Conservation (phyloP, 2,888 invertebrate genomes). For the Copidosoma aretas region DNA sequence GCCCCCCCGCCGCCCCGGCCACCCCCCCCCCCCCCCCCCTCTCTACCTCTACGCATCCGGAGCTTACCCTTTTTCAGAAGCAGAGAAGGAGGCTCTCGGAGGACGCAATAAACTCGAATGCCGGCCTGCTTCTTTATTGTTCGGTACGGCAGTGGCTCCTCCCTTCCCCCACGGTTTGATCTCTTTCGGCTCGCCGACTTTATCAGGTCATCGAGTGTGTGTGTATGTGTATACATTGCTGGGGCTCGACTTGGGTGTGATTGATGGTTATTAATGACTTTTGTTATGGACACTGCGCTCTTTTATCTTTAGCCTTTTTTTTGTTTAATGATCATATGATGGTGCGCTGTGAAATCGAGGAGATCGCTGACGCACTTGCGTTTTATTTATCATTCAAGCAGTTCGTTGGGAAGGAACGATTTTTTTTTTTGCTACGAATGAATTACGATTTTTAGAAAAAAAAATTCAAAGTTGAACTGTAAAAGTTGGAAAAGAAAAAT, state of each 20-base stretch:
- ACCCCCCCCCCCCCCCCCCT: neutral
- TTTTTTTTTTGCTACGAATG: too few relatives aligned
- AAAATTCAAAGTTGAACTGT: neutral
- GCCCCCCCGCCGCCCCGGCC: too few relatives aligned
- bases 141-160: neutral
- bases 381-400: too few relatives aligned
- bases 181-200: neutral
- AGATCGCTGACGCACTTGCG: too few relatives aligned
- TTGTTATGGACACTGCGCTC: too few relatives aligned
- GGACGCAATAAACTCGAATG: slow-evolving; percentile 24
- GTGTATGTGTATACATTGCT: too few relatives aligned
- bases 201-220: slow-evolving; percentile 11
- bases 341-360: too few relatives aligned
- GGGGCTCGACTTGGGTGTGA: neutral
- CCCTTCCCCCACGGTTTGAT: neutral
- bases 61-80: slow-evolving; percentile 5
- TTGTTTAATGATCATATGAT: too few relatives aligned
- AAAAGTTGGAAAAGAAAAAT: neutral
- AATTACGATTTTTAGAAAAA: too few relatives aligned
- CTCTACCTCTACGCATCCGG: neutral
- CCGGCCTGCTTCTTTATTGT: slow-evolving; percentile 19
- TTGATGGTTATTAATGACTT: slow-evolving; percentile 10
- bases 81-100: neutral
- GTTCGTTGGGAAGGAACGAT: too few relatives aligned
- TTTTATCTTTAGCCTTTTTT: too few relatives aligned